A percentile compares a stretch with the other conserved stretches of the same genome.
Conservation (phyloP, 2,888 invertebrate species). For the Epinotia ramella region DNA sequence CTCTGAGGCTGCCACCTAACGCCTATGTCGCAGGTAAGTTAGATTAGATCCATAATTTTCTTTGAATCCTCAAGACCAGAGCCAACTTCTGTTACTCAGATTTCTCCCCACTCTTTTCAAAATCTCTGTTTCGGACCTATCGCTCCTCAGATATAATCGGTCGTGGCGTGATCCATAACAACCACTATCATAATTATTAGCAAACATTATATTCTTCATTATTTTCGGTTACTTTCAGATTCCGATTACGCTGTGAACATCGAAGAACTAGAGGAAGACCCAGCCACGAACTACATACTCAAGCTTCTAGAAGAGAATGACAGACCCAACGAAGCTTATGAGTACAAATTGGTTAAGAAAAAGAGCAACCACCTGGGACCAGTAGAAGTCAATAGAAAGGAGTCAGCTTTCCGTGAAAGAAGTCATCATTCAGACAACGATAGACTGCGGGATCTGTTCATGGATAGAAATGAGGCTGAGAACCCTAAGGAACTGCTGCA, state of each 20-base stretch:
- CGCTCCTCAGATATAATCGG: too few species aligned
- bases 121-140: too few species aligned
- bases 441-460: slow-evolving; percentile 72
- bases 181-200: background rate
- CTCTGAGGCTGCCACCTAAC: background rate
- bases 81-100: too few species aligned
- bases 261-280: slow-evolving; percentile 71
- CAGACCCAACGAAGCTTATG: slow-evolving; percentile 81
- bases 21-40: slow-evolving; percentile 8
- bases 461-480: slow-evolving; percentile 68
- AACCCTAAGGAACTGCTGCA: slow-evolving; percentile 62
- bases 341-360: slow-evolving; percentile 84
- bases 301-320: slow-evolving; percentile 74
- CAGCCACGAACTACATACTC: slow-evolving; percentile 70
- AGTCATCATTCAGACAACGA: slow-evolving; percentile 76
- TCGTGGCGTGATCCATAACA: too few species aligned
- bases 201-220: background rate
- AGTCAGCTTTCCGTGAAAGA: slow-evolving; percentile 79
- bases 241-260: slow-evolving; percentile 71
- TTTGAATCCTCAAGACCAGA: background rate
- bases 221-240: slow-evolving; percentile 62
- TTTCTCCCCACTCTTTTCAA: too few species aligned
- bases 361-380: slow-evolving; percentile 66
- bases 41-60: background rate
- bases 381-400: slow-evolving; percentile 59